Base-by-base conservation (phyloP, 2,113 vertebrate species). In the Sinocyclocheilus grahami region DNA sequence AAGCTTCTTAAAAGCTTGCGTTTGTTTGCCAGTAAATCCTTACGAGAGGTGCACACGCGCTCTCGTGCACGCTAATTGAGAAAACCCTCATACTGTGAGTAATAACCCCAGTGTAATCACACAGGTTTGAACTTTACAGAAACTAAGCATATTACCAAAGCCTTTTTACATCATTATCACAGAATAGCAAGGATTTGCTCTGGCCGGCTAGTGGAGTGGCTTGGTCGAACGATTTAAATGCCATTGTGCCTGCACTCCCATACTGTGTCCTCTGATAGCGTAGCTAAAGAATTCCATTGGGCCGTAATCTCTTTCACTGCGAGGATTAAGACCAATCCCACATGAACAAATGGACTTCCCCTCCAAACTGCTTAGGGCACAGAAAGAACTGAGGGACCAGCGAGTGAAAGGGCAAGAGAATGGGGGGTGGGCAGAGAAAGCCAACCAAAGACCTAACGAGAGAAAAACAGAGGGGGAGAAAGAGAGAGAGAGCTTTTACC, bases 201-300 rank as follows among this genome's bases (percentile, higher is more conserved):
- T 53, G 42, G 9, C 42, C 9, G 33, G 48, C 48, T 67, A 14
- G 53, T 33, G 65, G 33, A 75, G 78, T 30, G 78, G 78, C 78
- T 82, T 51, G 79, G 67, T n/a, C 9, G 48, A 60, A 76, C 85
- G 60, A 63, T 86, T 77, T 67, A 48, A 60, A 63, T 1, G 1
- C 42, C 20, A 62, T 76, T 85, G 78, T 87, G 78, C n/a, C 46
- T 20, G 22, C 8, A 30, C 58, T 53, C 42, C 39, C 83, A 87
- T 30, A 83, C 71, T 79, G 82, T 24, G 37, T 48, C 55, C 58
- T 62, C 63, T 83, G 82, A 55, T 72, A 82, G 55, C 69, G 7
- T 58, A 76, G 71, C 82, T 74, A 74, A 83, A 83, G 55, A 86
- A 86, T 86, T 86, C 58, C 78, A 82, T 74, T 86, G 85, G 75